Percentiles rank a stretch among this genome's conserved stretches.
Evolutionary conservation across 2,888 invertebrate genomes (phyloP).

Genomic region (Smittia aterrima): DNA sequence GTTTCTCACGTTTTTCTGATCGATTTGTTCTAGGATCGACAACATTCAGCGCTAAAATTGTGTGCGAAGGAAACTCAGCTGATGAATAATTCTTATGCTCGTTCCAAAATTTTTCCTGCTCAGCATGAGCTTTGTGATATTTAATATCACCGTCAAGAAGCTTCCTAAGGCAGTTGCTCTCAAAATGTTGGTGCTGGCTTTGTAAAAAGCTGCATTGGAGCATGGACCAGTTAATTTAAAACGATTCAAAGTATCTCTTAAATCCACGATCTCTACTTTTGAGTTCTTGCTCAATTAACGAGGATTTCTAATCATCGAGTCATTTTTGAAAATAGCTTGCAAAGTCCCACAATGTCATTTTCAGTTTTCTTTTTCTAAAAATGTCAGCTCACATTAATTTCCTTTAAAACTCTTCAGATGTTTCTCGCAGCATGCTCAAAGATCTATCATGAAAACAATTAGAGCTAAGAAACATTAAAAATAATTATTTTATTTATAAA

Average conservation of each 20-base stretch:
- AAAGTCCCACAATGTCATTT: too few species aligned
- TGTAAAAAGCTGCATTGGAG: slow-evolving; percentile 66
- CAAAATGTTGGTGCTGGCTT: slow-evolving; percentile 53
- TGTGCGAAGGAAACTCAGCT: slow-evolving; percentile 64
- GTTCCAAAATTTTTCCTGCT: slow-evolving; percentile 61
- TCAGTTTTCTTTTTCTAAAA: too few species aligned
- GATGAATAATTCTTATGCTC: slow-evolving; percentile 58
- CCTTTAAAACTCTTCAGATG: too few species aligned
- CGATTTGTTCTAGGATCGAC: slow-evolving; percentile 79
- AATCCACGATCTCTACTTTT: slow-evolving; percentile 58
- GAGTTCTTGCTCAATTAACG: slow-evolving; percentile 48
- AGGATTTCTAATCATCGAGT: slow-evolving; percentile 48
- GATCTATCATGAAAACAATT: too few species aligned
- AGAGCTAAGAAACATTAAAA: too few species aligned
- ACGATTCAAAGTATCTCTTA: slow-evolving; percentile 68
- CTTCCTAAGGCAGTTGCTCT: slow-evolving; percentile 29
- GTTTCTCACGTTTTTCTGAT: slow-evolving; percentile 66
- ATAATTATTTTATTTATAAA: too few species aligned
- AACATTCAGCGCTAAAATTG: slow-evolving; percentile 70
- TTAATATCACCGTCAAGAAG: slow-evolving; percentile 43
- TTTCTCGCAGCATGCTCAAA: too few species aligned
- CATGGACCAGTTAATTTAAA: slow-evolving; percentile 80
- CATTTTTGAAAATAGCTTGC: slow-evolving; percentile 50
- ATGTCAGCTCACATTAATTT: too few species aligned
- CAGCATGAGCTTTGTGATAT: slow-evolving; percentile 51